Evolutionary conservation across 37 sponge, comb jelly and placozoan genomes (phyloP).

Genomic region (Crambe crambe): DNA sequence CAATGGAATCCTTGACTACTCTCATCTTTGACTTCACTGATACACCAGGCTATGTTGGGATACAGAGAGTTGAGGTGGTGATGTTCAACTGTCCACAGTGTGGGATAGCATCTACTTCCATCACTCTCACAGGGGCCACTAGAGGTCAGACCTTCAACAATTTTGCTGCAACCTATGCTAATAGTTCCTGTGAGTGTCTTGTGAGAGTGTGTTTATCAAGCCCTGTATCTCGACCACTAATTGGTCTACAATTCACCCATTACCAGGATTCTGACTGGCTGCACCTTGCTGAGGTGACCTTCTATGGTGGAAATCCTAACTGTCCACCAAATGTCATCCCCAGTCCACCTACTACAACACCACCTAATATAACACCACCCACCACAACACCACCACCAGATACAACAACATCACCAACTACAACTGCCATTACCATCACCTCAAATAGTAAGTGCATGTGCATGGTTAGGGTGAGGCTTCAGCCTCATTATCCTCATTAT

Average conservation of each 20-base stretch:
- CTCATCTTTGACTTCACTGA: too few relatives aligned
- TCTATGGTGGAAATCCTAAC: background rate
- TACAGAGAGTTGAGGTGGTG: too few relatives aligned
- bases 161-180: background rate
- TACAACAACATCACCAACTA: too few relatives aligned
- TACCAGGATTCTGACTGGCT: background rate
- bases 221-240: background rate
- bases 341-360: background rate
- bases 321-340: background rate
- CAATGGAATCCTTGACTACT: too few relatives aligned
- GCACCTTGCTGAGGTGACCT: constrained; percentile 2
- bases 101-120: too few relatives aligned
- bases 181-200: background rate
- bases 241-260: background rate
- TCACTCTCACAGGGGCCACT: too few relatives aligned
- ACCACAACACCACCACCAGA: background rate
- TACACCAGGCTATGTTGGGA: too few relatives aligned
- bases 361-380: background rate
- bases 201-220: background rate
- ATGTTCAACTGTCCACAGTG: too few relatives aligned
- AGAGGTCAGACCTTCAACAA: background rate
- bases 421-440: too few relatives aligned
- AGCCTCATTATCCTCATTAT: too few relatives aligned
- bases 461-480: too few relatives aligned
- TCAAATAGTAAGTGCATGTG: too few relatives aligned